These are phyloP conservation scores for Norana najaformis DNA, from an alignment of 2,888 invertebrate species.

Conservation along the genomic window DNA sequence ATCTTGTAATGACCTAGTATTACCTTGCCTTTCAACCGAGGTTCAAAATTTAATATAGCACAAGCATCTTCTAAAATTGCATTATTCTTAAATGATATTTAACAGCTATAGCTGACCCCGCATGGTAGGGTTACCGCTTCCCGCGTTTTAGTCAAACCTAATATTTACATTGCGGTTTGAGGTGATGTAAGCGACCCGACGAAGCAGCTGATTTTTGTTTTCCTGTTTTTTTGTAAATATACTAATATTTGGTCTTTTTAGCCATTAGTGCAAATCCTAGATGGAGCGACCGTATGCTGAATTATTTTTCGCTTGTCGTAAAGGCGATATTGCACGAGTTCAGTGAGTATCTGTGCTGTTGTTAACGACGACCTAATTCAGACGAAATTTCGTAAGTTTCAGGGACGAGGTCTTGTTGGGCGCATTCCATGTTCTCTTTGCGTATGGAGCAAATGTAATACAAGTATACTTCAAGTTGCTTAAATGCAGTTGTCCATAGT, in stretches of 20 bases:
- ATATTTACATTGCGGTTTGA: background rate
- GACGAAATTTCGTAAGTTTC: background rate
- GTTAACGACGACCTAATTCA: background rate
- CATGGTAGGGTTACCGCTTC: too few species aligned
- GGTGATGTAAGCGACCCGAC: background rate
- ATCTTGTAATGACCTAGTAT: too few species aligned
- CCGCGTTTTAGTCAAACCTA: too few species aligned
- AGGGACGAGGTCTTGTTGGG: background rate
- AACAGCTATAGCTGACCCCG: too few species aligned
- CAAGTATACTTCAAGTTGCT: background rate
- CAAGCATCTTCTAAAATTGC: too few species aligned
- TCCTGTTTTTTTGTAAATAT: background rate
- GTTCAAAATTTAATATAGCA: too few species aligned
- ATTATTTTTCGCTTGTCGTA: conserved; percentile 53
- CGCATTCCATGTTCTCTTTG: background rate
- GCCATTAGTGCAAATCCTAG: background rate
- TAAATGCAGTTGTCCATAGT: background rate
- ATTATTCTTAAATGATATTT: too few species aligned
- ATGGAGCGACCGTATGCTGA: conserved; percentile 39
- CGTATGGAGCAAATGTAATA: background rate
- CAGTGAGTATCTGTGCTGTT: conserved; percentile 44
- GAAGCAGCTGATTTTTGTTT: conserved; percentile 6
- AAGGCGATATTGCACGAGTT: conserved; percentile 53
- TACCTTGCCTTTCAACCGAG: too few species aligned
- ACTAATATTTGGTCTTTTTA: background rate